Evolutionary conservation across 2,797 vertebrate species (phyloP).

Genomic region (Chloroceryle inda): DNA sequence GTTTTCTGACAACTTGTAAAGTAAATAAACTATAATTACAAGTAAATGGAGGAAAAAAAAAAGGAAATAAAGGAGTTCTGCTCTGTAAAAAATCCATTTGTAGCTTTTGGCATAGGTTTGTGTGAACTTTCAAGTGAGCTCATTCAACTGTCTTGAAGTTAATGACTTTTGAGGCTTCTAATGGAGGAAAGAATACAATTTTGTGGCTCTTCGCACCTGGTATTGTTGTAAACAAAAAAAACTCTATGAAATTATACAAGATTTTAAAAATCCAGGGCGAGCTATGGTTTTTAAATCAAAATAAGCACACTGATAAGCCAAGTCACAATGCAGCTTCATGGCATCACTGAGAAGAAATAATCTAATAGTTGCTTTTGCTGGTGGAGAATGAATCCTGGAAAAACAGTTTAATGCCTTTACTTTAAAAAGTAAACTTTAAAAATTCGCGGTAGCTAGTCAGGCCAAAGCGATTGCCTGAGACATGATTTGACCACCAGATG

Average conservation of each 20-base stretch:
- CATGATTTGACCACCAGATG: constrained; percentile 68
- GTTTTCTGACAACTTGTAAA: not conserved
- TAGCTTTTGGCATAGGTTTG: not conserved
- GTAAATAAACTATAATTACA: not conserved
- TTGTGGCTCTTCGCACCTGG: not conserved
- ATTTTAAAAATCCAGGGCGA: not conserved
- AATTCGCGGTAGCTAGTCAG: not conserved
- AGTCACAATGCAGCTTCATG: not conserved
- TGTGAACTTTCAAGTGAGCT: not conserved
- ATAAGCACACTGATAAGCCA: not conserved
- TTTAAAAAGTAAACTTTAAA: not conserved
- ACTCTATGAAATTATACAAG: not conserved
- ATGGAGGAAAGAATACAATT: not conserved
- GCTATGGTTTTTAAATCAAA: not conserved
- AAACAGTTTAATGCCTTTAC: not conserved
- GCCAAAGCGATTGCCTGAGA: not conserved
- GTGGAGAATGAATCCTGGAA: not conserved
- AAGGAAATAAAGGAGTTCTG: not conserved
- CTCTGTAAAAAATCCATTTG: not conserved
- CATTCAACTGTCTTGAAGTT: not conserved
- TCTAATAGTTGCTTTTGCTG: not conserved
- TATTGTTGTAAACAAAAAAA: not conserved
- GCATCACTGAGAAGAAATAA: not conserved
- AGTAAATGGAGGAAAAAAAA: not conserved
- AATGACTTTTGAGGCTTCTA: not conserved